Evolutionary conservation across 2,888 invertebrate genomes (phyloP).

Genomic region (Agrotis puta): DNA sequence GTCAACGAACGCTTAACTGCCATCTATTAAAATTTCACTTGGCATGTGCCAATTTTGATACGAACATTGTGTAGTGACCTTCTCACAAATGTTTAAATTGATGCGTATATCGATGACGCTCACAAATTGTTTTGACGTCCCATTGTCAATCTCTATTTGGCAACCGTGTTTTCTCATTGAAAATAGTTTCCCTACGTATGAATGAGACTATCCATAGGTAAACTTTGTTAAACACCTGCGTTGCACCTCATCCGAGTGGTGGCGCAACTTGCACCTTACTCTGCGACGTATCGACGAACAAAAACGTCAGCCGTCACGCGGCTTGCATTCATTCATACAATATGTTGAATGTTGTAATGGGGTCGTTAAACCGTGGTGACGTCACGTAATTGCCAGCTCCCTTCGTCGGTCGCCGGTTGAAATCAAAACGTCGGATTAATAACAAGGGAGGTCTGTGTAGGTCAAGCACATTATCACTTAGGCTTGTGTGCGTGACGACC

Average conservation of each 20-base stretch:
- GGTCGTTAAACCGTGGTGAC: conserved; percentile 90
- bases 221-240: conserved; percentile 45
- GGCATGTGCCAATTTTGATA: conserved; percentile 73
- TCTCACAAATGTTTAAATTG: conserved; percentile 43
- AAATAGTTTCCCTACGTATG: conserved; percentile 10
- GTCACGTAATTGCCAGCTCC: conserved; percentile 90
- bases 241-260: conserved; percentile 37
- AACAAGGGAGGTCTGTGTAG: conserved; percentile 89
- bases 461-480: conserved; percentile 88
- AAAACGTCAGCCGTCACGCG: conserved; percentile 88
- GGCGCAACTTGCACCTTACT: conserved; percentile 71
- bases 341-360: conserved; percentile 89
- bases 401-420: conserved; percentile 86
- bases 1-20: conserved; percentile 81
- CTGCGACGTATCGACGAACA: conserved; percentile 75
- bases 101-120: conserved; percentile 42
- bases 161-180: conserved; percentile 31
- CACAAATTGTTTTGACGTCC: conserved; percentile 28
- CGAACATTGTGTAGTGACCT: conserved; percentile 44
- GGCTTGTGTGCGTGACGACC: conserved; percentile 66
- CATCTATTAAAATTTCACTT: conserved; percentile 81
- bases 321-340: conserved; percentile 90
- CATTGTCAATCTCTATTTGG: conserved; percentile 37
- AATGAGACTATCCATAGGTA: conserved; percentile 31
- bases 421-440: conserved; percentile 90